Conservation (phyloP, 2,888 invertebrate genomes). For the Xiphydria camelus region DNA sequence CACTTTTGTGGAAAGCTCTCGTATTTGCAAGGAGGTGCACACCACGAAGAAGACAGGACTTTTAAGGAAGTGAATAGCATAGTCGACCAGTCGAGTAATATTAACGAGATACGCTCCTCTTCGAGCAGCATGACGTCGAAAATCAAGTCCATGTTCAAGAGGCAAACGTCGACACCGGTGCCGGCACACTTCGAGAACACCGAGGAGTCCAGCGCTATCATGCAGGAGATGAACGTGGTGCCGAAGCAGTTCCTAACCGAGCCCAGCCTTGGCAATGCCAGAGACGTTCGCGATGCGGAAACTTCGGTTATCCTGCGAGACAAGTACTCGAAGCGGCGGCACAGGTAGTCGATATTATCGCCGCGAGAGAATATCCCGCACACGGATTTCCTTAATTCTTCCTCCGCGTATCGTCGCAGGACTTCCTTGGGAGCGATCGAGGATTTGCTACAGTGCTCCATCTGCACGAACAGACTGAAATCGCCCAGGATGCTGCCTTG, state of each 20-base stretch:
- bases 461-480: conserved; percentile 63
- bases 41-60: no score
- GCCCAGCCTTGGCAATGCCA: background rate
- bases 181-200: conserved; percentile 12
- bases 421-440: conserved; percentile 60
- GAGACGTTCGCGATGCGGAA: conserved; percentile 3
- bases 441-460: conserved; percentile 65
- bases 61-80: no score
- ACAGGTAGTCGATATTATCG: no score
- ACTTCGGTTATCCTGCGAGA: background rate
- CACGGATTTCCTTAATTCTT: no score
- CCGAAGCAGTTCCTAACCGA: conserved; percentile 13
- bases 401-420: conserved; percentile 16
- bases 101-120: background rate
- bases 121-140: conserved; percentile 23
- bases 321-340: conserved; percentile 13
- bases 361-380: no score
- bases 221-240: conserved; percentile 23
- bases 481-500: conserved; percentile 69
- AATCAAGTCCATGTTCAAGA: conserved; percentile 28
- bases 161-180: conserved; percentile 18
- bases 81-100: no score
- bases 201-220: conserved; percentile 24
- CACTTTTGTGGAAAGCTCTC: no score
- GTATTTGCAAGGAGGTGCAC: no score